Evolutionary conservation across 2,797 vertebrate species (phyloP).

Genomic region (Trematomus bernacchii): DNA sequence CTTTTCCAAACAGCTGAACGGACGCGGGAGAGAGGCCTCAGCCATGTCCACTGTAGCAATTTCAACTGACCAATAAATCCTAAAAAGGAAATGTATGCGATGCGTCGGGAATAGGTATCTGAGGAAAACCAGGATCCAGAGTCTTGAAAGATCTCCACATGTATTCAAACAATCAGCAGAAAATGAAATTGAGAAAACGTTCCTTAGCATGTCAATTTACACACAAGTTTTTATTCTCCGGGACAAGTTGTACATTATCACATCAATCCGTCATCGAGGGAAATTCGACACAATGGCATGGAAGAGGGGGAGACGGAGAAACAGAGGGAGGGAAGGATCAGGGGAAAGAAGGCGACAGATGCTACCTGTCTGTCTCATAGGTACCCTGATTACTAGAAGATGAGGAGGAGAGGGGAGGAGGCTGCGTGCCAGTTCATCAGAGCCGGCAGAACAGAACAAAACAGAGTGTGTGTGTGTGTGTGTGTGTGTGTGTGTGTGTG

Average conservation of each 20-base stretch:
- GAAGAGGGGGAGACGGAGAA: constrained; percentile 63
- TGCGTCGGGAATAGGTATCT: neutral
- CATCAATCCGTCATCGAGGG: constrained; percentile 64
- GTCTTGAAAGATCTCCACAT: neutral
- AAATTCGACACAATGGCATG: constrained; percentile 64
- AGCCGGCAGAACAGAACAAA: constrained; percentile 72
- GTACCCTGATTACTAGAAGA: constrained; percentile 87
- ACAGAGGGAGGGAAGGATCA: constrained; percentile 69
- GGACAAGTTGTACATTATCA: constrained; percentile 67
- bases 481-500: constrained; percentile 28
- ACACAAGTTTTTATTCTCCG: constrained; percentile 23
- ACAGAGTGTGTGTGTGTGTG: constrained; percentile 41
- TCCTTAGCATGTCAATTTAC: neutral
- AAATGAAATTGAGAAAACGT: neutral
- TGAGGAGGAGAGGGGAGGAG: constrained; percentile 79
- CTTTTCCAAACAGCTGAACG: constrained; percentile 62
- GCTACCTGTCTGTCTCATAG: constrained; percentile 87
- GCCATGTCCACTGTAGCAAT: constrained; percentile 60
- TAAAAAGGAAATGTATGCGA: neutral
- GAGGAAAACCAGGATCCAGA: neutral
- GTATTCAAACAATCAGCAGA: neutral
- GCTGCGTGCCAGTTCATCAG: constrained; percentile 80
- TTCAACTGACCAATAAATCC: constrained; percentile 22
- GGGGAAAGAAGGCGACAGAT: constrained; percentile 82
- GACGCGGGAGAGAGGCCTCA: constrained; percentile 55